Conservation (phyloP, 2,888 invertebrate species). For the Drosophila nr. medialis region DNA sequence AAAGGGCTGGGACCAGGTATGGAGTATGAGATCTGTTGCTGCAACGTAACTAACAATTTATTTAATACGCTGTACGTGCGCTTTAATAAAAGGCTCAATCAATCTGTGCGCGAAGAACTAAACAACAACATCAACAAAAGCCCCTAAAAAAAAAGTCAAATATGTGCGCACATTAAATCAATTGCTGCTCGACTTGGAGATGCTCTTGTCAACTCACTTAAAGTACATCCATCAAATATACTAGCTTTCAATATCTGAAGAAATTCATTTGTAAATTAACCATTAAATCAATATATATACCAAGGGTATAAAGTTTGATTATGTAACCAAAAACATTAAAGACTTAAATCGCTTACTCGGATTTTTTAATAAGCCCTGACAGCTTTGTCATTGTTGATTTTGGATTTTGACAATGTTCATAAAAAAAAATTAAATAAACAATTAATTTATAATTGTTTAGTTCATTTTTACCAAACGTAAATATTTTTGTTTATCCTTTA, state of each 20-base stretch:
- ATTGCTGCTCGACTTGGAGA: conserved; percentile 52
- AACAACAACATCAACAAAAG: conserved; percentile 35
- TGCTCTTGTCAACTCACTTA: conserved; percentile 47
- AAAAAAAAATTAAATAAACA: background rate
- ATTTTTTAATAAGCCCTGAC: background rate
- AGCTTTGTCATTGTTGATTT: background rate
- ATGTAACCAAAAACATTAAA: background rate
- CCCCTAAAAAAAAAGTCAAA: conserved; percentile 44
- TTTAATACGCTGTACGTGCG: conserved; percentile 84
- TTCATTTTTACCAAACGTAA: background rate
- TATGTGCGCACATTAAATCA: conserved; percentile 45
- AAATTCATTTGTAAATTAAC: background rate
- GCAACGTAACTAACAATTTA: conserved; percentile 83
- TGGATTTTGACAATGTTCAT: background rate
- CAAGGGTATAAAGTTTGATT: background rate
- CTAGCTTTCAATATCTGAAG: background rate
- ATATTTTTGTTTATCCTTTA: background rate
- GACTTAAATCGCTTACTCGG: background rate
- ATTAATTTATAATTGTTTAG: background rate
- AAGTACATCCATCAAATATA: conserved; percentile 10
- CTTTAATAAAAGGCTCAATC: conserved; percentile 81
- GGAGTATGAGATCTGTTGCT: conserved; percentile 46
- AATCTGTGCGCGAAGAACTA: conserved; percentile 68
- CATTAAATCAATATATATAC: background rate
- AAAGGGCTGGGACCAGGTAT: conserved; percentile 50